phyloP scores from a whole-genome alignment of 2,888 invertebrate species.

The Yponomeuta malinellus region DNA sequence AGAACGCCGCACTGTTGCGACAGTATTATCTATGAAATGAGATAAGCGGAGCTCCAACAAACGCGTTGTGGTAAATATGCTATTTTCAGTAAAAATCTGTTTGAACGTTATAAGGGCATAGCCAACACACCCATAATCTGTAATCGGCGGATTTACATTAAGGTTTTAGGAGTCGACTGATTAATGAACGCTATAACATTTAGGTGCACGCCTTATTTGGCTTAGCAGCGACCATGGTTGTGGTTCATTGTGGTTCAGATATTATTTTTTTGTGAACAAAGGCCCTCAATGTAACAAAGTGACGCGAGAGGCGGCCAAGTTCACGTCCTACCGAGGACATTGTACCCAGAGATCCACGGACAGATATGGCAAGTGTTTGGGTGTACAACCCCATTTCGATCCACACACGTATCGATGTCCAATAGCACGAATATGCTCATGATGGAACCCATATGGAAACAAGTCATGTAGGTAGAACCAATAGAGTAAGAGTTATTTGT shows the following conservation, averaged over 20 bases:
- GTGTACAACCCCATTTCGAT: too few relatives aligned
- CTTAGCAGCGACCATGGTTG: neutral
- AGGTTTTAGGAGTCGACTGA: neutral
- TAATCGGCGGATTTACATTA: neutral
- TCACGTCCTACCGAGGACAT: neutral
- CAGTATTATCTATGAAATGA: constrained; percentile 13
- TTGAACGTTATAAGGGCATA: too few relatives aligned
- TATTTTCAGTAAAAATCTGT: neutral
- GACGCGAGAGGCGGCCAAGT: neutral
- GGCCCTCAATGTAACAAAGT: neutral
- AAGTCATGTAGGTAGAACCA: neutral
- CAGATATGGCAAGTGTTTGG: neutral
- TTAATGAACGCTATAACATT: too few relatives aligned
- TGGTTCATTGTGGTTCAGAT: neutral
- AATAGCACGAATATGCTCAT: neutral
- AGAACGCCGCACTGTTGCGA: neutral
- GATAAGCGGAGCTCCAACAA: constrained; percentile 8
- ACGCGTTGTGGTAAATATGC: neutral
- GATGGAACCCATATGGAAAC: neutral
- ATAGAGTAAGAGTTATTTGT: neutral
- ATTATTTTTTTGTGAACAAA: neutral
- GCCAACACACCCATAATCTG: neutral
- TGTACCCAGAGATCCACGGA: neutral
- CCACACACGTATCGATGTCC: neutral
- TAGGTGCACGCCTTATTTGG: neutral